phyloP scores from a whole-genome alignment of 1,140 invertebrate species.

The Drosophila cardini region DNA sequence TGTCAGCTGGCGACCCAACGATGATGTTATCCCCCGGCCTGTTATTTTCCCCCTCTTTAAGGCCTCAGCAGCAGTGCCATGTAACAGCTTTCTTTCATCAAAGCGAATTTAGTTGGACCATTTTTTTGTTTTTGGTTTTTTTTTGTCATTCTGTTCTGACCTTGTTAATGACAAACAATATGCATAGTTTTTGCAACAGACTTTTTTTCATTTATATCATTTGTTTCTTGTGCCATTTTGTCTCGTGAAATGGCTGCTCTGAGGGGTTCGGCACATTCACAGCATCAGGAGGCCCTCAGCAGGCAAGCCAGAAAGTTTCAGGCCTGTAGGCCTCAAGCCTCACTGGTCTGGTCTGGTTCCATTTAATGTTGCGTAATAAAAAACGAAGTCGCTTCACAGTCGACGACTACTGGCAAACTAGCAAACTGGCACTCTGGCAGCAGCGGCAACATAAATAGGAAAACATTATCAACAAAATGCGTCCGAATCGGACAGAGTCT shows the following conservation, averaged over 20 bases:
- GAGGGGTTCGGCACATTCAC: constrained; percentile 60
- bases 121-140: constrained; percentile 11
- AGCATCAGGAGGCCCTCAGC: constrained; percentile 59
- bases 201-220: constrained; percentile 5
- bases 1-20: constrained; percentile 57
- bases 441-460: constrained; percentile 55
- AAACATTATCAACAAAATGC: constrained; percentile 66
- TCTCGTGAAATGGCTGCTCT: constrained; percentile 56
- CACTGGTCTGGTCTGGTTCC: constrained; percentile 28
- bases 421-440: constrained; percentile 6
- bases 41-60: constrained; percentile 8
- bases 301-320: constrained; percentile 13
- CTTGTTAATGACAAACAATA: constrained; percentile 82
- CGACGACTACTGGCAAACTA: constrained; percentile 14
- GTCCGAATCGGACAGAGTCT: constrained; percentile 32
- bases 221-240: constrained; percentile 62
- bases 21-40: constrained; percentile 4
- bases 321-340: not conserved
- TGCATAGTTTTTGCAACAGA: constrained; percentile 73
- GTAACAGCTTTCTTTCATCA: constrained; percentile 69
- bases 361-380: constrained; percentile 59
- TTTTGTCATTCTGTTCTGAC: constrained; percentile 54
- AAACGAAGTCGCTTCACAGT: constrained; percentile 51
- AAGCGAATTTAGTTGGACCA: constrained; percentile 66
- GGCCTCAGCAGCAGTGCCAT: constrained; percentile 19